Conservation (phyloP, 2,797 vertebrate genomes). For the Myripristis murdjan region DNA sequence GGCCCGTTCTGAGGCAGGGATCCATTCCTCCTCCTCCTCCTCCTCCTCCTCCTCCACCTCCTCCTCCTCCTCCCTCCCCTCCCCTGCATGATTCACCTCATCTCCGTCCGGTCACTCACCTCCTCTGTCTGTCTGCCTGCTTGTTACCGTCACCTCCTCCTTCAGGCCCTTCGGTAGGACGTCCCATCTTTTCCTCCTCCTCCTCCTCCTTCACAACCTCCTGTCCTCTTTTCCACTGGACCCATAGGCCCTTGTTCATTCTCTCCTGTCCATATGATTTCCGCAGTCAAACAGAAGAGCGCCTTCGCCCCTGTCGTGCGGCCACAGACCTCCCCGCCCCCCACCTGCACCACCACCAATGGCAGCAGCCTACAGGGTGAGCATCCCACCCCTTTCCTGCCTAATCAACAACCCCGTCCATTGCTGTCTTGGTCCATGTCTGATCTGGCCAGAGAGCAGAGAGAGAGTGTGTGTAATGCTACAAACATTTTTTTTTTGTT, state of each 20-base stretch:
- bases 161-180: slow-evolving; percentile 83
- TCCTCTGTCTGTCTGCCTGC: slow-evolving; percentile 63
- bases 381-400: slow-evolving; percentile 82
- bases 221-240: slow-evolving; percentile 69
- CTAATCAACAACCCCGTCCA: slow-evolving; percentile 66
- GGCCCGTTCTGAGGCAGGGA: slow-evolving; percentile 46
- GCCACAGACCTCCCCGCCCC: slow-evolving; percentile 93
- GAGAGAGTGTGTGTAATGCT: slow-evolving; percentile 24
- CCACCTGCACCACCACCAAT: slow-evolving; percentile 94
- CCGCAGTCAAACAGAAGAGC: slow-evolving; percentile 92
- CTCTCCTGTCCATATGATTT: slow-evolving; percentile 96
- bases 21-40: slow-evolving; percentile 50
- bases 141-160: slow-evolving; percentile 83
- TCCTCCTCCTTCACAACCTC: slow-evolving; percentile 74
- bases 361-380: slow-evolving; percentile 93
- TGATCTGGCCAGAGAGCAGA: slow-evolving; percentile 26
- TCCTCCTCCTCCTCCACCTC: slow-evolving; percentile 35
- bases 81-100: slow-evolving; percentile 75
- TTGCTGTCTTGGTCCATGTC: slow-evolving; percentile 42
- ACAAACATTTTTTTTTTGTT: too few species aligned
- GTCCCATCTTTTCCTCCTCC: slow-evolving; percentile 69
- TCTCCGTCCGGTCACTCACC: slow-evolving; percentile 61
- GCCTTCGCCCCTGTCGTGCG: slow-evolving; percentile 94
- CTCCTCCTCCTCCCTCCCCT: slow-evolving; percentile 55
- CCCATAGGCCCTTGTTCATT: slow-evolving; percentile 91